phyloP scores from a whole-genome alignment of 2,113 vertebrate genomes.

The Daubentonia madagascariensis region DNA sequence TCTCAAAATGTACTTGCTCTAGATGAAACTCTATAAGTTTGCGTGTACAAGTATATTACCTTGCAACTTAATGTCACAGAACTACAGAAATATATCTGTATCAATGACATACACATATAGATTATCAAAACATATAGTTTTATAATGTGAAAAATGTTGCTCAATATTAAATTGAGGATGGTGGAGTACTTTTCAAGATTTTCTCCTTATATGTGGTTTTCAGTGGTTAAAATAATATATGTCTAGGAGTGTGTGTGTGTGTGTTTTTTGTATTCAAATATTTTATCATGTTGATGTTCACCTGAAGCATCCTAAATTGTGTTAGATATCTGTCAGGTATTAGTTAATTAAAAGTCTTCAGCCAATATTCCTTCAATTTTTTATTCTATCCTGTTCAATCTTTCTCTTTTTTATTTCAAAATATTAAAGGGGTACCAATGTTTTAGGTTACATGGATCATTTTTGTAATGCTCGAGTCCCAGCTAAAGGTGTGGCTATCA shows the following conservation, averaged over 20 bases:
- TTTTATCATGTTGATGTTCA: too few species aligned
- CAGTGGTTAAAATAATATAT: not conserved
- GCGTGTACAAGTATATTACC: not conserved
- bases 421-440: too few species aligned
- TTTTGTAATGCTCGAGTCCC: too few species aligned
- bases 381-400: not conserved
- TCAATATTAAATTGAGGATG: not conserved
- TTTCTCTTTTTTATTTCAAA: too few species aligned
- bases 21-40: not conserved
- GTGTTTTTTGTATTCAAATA: fast-evolving
- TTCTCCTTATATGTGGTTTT: not conserved
- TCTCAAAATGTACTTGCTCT: not conserved
- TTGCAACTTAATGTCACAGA: not conserved
- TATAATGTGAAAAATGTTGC: not conserved
- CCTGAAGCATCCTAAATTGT: not conserved
- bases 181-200: not conserved
- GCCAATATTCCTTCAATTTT: not conserved
- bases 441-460: too few species aligned
- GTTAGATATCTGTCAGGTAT: not conserved
- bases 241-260: too few species aligned
- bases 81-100: not conserved
- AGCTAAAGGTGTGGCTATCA: too few species aligned
- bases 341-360: not conserved
- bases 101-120: not conserved
- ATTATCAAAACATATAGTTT: not conserved